phyloP scores from a whole-genome alignment of 2,888 invertebrate species.

The Brenthis daphne region DNA sequence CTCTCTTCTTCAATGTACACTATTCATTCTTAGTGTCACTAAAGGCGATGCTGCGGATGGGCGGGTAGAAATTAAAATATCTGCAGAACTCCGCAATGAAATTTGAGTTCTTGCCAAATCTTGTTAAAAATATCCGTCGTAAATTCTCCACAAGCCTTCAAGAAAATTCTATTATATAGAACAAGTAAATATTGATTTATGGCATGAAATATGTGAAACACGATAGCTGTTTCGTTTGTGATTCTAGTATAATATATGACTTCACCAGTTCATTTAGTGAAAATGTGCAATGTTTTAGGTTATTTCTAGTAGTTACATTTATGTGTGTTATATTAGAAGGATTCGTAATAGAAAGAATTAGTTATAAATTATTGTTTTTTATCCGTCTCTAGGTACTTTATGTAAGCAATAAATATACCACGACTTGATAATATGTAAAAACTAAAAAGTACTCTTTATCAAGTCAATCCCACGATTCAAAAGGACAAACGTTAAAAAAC shows the following conservation, averaged over 20 bases:
- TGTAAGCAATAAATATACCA: no score
- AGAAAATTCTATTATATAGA: conserved; percentile 29
- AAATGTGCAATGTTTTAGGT: not conserved
- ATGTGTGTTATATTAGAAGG: no score
- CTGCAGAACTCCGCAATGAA: conserved; percentile 35
- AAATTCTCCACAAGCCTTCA: conserved; percentile 30
- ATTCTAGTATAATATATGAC: conserved; percentile 8
- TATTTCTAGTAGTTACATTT: not conserved
- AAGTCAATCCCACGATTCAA: no score
- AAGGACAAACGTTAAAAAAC: no score
- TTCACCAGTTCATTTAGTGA: conserved; percentile 1
- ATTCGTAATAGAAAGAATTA: no score
- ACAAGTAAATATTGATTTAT: conserved; percentile 30
- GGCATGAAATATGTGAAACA: conserved; percentile 20
- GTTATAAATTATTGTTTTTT: no score
- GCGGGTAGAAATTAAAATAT: conserved; percentile 31
- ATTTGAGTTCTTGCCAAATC: conserved; percentile 35
- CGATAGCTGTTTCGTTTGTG: conserved; percentile 13
- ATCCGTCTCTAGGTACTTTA: no score
- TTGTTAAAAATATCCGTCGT: conserved; percentile 32
- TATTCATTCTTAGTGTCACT: conserved; percentile 11
- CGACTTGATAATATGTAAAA: no score
- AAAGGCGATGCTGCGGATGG: conserved; percentile 24
- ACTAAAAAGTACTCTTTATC: no score
- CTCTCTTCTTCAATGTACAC: not conserved